Evolutionary conservation across 2,888 invertebrate genomes (phyloP).

Genomic region (Sphinx pinastri): DNA sequence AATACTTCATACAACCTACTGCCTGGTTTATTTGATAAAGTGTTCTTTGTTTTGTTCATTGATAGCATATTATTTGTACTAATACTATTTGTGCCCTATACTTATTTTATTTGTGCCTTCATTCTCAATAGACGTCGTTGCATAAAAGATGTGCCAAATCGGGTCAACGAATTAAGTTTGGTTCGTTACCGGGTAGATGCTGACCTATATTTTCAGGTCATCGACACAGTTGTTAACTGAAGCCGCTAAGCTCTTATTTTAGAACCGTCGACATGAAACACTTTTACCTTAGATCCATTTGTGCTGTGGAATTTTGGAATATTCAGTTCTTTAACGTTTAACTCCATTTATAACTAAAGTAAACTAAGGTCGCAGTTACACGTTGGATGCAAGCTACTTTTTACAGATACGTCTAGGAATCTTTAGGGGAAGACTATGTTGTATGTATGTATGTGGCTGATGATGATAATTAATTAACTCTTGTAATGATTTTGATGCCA

Average conservation of each 20-base stretch:
- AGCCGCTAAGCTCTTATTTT: background rate
- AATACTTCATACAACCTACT: too few species aligned
- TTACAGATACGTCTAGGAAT: too few species aligned
- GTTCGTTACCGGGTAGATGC: background rate
- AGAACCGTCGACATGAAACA: background rate
- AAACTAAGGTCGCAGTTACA: background rate
- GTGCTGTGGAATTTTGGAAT: background rate
- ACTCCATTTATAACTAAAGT: background rate
- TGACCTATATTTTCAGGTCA: constrained; percentile 17
- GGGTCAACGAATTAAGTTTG: background rate
- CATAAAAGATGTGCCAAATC: background rate
- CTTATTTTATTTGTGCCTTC: background rate
- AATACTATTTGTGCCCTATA: too few species aligned
- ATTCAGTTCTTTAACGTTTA: background rate
- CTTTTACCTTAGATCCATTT: background rate
- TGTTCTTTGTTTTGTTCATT: background rate
- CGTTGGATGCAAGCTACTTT: too few species aligned
- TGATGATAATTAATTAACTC: too few species aligned
- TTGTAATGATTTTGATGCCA: too few species aligned
- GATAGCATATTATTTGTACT: too few species aligned
- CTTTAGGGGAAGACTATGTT: too few species aligned
- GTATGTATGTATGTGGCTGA: too few species aligned
- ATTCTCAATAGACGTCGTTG: background rate
- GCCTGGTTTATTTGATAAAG: too few species aligned
- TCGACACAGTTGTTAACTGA: background rate